Conservation (phyloP, 2,888 invertebrate species). For the Cerastoderma edule region DNA sequence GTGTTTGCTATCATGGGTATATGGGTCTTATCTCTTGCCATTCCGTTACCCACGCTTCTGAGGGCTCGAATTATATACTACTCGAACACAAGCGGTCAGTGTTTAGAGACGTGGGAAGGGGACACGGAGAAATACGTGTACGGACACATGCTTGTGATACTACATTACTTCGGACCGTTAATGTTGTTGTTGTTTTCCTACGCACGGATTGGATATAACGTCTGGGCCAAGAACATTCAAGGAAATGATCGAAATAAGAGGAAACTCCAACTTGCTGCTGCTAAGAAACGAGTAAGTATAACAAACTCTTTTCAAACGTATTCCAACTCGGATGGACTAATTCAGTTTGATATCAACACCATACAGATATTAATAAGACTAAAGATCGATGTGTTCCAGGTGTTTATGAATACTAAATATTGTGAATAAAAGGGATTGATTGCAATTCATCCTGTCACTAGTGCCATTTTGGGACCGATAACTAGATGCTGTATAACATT, state of each 20-base stretch:
- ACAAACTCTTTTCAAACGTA: too few relatives aligned
- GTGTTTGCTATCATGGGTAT: slow-evolving; percentile 88
- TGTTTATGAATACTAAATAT: too few relatives aligned
- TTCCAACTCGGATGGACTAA: too few relatives aligned
- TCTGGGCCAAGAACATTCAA: slow-evolving; percentile 93
- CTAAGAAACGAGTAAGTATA: slow-evolving; percentile 92
- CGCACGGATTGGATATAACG: slow-evolving; percentile 92
- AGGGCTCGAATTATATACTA: slow-evolving; percentile 85
- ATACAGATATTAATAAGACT: too few relatives aligned
- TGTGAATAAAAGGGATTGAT: too few relatives aligned
- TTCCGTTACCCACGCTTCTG: slow-evolving; percentile 91
- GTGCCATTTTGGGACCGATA: too few relatives aligned
- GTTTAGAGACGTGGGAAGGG: slow-evolving; percentile 65
- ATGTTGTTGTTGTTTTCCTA: slow-evolving; percentile 93
- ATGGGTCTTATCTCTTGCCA: slow-evolving; percentile 90
- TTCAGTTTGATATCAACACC: too few relatives aligned
- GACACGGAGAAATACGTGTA: slow-evolving; percentile 85
- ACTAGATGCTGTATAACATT: too few relatives aligned
- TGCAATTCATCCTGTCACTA: too few relatives aligned
- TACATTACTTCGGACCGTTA: slow-evolving; percentile 93
- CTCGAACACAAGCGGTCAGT: slow-evolving; percentile 62
- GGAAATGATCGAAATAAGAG: slow-evolving; percentile 58
- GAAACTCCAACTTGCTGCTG: slow-evolving; percentile 87
- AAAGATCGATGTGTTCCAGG: too few relatives aligned
- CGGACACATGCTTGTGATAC: slow-evolving; percentile 89